Evolutionary conservation across 2,888 invertebrate genomes (phyloP), one percentile per base, ranked within the genome.

Genomic region (Xestia xanthographa): DNA sequence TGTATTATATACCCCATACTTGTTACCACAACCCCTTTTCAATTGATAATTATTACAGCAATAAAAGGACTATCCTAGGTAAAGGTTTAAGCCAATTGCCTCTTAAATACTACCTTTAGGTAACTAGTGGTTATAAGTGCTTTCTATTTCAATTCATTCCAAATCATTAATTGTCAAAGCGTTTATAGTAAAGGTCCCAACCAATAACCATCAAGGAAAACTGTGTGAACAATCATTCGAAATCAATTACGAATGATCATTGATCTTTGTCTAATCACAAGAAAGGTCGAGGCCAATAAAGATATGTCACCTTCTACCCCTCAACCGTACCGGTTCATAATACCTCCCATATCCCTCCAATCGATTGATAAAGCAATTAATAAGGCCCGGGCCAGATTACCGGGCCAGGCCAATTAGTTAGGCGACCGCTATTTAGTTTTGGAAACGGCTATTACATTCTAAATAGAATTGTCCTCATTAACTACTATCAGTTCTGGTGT

Each of bases 371-470:
- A 82, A 84, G 81, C 84, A 75, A 87, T 88, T 80, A 88, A 88
- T 87, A 88, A 82, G 77, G 79, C 72, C 74, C 77, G n/a, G 63
- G n/a, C 80, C 81, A 77, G 79, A 88, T 87, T 86, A 88, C 85
- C 72, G 73, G 71, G 72, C 72, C 26, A 77, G 69, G 73, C 62
- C 86, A 86, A 87, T 87, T 87, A 88, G 87, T 86, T 81, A 80
- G 78, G 75, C 53, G 74, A 88, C 88, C 88, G 85, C 86, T 83
- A 87, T 87, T 88, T 84, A 86, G 87, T 87, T 86, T 86, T 86
- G 67, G 82, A 80, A 84, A 84, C 72, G 78, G 77, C 75, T 80
- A 88, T 86, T 82, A 81, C 81, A 80, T 77, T 76, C 78, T 75
- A 79, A 88, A 84, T 86, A 80, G 82, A 84, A 85, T 78, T 76